Evolutionary conservation across 2,888 invertebrate species (phyloP), one percentile per base, ranked within the genome.

Genomic region (Tenthredo mesomela): DNA sequence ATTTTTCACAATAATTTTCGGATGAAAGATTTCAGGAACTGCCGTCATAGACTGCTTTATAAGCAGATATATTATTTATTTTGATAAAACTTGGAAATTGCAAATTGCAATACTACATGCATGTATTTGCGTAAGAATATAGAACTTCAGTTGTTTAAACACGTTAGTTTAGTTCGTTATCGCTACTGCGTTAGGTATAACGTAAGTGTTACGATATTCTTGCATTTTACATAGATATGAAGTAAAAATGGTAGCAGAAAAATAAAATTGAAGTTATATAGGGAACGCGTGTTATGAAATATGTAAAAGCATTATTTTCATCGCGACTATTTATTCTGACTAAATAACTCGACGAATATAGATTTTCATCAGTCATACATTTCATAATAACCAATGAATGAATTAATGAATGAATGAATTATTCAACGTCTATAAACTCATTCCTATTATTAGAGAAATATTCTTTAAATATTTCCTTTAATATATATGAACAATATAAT

Each of bases 131-230:
- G 25, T 47, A 75, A 50, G 21, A 50, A 75, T 15, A 43, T 15
- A 43, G 21, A 47, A 25, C 25, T 47, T 75, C 75, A 75, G 75
- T 75, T 75, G 75, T 75, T 75, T 6, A 47, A 47, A 75, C 75
- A 25, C 43, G 43, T 37, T 50, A 6, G 50, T 50, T 54, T 54
- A 1, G 25, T 47, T 71, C 33, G 70, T 75, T 75, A 25, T 75
- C 75, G 75, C 29, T 5, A 75, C 21, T 47, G 25, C 25, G 43
- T 75, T 50, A 75, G 18, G n/a, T 47, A 3, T 47, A 47, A 47
- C 47, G 47, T 47, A 15, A 10, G 47, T 47, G 1, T 15, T 10
- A 47, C 12, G 47, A 47, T 47, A 47, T 47, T 47, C 47, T 47
- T 2, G 2, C 43, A 10, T 37, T 12, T 47, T 12, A 15, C 47